Evolutionary conservation across 2,888 invertebrate genomes (phyloP), one percentile per base, ranked within the genome.

Genomic region (Gastracanthus pulcherrimus): DNA sequence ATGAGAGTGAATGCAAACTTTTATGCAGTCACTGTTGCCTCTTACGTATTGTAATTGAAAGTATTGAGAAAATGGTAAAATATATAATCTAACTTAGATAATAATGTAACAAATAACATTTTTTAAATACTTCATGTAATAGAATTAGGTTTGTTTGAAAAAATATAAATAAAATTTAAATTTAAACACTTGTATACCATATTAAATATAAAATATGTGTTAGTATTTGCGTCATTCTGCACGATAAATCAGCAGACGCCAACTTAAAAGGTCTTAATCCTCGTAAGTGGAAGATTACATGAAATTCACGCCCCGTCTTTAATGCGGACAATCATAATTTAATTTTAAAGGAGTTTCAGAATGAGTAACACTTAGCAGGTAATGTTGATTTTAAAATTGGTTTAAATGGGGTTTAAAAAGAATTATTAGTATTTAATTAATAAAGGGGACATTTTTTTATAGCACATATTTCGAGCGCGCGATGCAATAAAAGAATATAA

Each of bases 251-350:
- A 58, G 26, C 34, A 36, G 38, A 7, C 38, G 67, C 41, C n/a
- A 36, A 51, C 51, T 64, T 58, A 36, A 60, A 69, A 72, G 45
- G 38, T 41, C 62, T 78, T 23, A 74, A 77, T 78, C 31, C 45
- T 48, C 62, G 41, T 62, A 77, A 77, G 72, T 74, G 62, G 55
- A 51, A 60, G 60, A 60, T 81, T 81, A 69, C 72, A 60, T 67
- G 19, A 48, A 67, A 67, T 76, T 77, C 38, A 23, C 34, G 38
- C 19, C 26, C 55, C 26, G 23, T 48, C 9, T 66, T 72, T 36
- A 58, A 72, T 55, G 23, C 13, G 36, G 4, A n/a, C 48, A 64
- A 62, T 48, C 31, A 74, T 62, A 75, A 74, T 75, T 75, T 80
- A 38, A 34, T 29, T 58, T 70, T 48, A 62, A 51, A 78, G 19